phyloP scores from a whole-genome alignment of 2,797 vertebrate species.

The Myotis myotis region DNA sequence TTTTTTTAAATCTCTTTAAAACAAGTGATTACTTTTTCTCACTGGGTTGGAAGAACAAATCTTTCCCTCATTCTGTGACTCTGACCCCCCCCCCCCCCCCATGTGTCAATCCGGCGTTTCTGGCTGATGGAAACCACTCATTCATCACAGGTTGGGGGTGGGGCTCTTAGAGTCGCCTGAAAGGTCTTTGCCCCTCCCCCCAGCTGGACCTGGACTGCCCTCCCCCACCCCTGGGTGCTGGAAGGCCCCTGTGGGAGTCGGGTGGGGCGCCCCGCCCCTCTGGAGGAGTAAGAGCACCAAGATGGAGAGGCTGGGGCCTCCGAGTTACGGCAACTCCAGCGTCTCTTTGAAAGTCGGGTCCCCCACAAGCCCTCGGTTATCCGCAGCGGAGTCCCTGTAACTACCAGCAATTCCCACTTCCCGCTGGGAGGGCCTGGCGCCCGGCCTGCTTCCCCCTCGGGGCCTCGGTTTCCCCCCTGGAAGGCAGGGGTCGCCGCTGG shows the following conservation, averaged over 20 bases:
- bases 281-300: neutral
- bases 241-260: neutral
- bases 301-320: neutral
- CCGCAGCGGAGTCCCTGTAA: neutral
- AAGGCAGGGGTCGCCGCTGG: neutral
- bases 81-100: accelerated
- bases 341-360: neutral
- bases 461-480: neutral
- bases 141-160: neutral
- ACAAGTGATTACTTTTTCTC: neutral
- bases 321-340: accelerated
- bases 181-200: neutral
- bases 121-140: neutral
- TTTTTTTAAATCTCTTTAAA: too few species aligned
- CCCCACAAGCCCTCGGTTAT: too few species aligned
- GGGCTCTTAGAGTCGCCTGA: neutral
- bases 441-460: neutral
- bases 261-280: too few species aligned
- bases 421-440: too few species aligned
- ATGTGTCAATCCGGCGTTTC: neutral
- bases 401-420: neutral
- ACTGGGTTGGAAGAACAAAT: neutral
- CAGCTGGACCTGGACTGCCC: neutral
- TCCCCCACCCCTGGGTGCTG: neutral
- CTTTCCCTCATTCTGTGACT: neutral